Evolutionary conservation across 2,113 vertebrate species (phyloP).

Genomic region (Oncorhynchus mykiss): DNA sequence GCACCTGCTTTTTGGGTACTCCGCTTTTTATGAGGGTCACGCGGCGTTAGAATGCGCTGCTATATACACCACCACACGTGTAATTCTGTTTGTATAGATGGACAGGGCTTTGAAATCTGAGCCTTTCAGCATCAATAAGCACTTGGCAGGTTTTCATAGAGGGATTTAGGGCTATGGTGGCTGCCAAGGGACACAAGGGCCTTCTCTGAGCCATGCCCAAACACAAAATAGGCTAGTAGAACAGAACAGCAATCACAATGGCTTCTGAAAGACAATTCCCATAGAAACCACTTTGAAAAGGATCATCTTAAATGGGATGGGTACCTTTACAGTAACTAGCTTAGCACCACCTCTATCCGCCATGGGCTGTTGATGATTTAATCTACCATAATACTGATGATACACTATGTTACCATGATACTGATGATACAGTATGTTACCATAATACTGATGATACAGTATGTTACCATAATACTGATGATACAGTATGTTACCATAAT

Average conservation of each 20-base stretch:
- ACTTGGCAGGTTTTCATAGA: slow-evolving; percentile 40
- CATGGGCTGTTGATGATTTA: too few species aligned
- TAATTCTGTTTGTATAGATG: slow-evolving; percentile 29
- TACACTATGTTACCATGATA: too few species aligned
- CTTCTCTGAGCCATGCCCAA: slow-evolving; percentile 7
- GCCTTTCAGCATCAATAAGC: slow-evolving; percentile 49
- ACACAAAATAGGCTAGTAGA: slow-evolving; percentile 25
- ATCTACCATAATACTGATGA: too few species aligned
- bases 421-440: too few species aligned
- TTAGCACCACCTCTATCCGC: too few species aligned
- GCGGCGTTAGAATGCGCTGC: neutral
- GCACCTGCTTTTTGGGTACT: slow-evolving; percentile 37
- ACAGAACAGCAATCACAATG: neutral
- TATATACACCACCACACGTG: slow-evolving; percentile 13
- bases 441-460: too few species aligned
- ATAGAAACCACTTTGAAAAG: neutral
- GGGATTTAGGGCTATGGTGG: slow-evolving; percentile 38
- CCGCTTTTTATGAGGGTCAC: slow-evolving; percentile 34
- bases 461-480: too few species aligned
- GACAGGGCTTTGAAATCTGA: slow-evolving; percentile 45
- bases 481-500: too few species aligned
- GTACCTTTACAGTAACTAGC: too few species aligned
- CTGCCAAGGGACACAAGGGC: slow-evolving; percentile 51
- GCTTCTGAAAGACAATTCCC: neutral
- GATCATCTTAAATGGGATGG: too few species aligned